These are phyloP conservation scores for Microctenopoma steveboyesi DNA, from an alignment of 2,797 vertebrate genomes.

Conservation along the genomic window DNA sequence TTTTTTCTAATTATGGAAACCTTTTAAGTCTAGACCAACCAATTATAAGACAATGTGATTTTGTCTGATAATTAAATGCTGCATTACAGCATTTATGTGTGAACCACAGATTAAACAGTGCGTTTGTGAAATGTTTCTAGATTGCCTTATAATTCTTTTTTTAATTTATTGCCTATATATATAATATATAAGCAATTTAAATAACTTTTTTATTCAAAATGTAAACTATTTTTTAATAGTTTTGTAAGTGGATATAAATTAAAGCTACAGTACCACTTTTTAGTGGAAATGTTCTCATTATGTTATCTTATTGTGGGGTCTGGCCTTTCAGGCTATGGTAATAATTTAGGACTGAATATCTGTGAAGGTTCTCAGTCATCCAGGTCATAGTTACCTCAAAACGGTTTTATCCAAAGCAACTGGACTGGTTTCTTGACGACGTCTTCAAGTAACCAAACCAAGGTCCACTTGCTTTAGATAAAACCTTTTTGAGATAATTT, in stretches of 20 bases:
- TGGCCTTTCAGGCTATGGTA: conserved; percentile 9
- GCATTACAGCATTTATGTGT: neutral
- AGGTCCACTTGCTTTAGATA: too few relatives aligned
- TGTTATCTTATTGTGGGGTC: too few relatives aligned
- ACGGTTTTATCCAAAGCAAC: too few relatives aligned
- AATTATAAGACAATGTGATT: conserved; percentile 14
- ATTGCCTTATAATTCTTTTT: neutral
- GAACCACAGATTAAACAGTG: neutral
- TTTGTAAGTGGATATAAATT: neutral
- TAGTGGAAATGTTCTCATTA: too few relatives aligned
- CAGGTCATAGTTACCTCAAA: too few relatives aligned
- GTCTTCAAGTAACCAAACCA: too few relatives aligned
- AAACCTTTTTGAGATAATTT: neutral
- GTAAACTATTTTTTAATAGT: too few relatives aligned
- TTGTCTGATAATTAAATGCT: conserved; percentile 16
- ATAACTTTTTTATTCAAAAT: neutral
- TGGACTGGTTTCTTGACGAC: too few relatives aligned
- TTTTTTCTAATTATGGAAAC: conserved; percentile 19
- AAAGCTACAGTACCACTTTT: too few relatives aligned
- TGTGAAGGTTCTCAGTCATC: too few relatives aligned
- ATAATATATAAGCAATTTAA: neutral
- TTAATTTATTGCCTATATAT: neutral
- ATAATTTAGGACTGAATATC: neutral
- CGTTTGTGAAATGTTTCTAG: neutral
- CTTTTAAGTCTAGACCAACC: conserved; percentile 29